A percentile compares a stretch with the other conserved stretches of the same genome.
These are phyloP conservation scores for Drosophila mulleri DNA, from an alignment of 2,888 invertebrate species.

Conservation along the genomic window DNA sequence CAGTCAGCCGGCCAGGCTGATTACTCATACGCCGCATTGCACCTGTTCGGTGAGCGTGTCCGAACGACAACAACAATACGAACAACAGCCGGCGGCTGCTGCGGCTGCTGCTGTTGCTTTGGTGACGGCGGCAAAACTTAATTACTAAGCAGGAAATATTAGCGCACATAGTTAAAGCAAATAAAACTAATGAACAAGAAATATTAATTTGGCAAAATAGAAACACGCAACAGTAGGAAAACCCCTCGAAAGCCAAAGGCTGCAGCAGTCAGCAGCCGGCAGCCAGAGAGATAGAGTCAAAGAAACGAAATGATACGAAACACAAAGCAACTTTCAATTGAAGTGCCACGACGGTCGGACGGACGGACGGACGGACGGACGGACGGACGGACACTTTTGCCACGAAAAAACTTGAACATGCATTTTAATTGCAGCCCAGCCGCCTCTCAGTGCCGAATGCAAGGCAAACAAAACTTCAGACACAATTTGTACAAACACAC, in stretches of 20 bases:
- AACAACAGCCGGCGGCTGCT: background rate
- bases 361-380: constrained; percentile 25
- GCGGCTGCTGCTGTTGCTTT: no score
- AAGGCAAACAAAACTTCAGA: constrained; percentile 69
- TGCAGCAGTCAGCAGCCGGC: background rate
- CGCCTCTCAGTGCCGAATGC: constrained; percentile 45
- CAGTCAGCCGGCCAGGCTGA: constrained; percentile 29
- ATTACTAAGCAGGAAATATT: constrained; percentile 77
- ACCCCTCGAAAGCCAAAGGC: constrained; percentile 1
- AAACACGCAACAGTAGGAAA: constrained; percentile 46
- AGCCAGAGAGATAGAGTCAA: background rate
- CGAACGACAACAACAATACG: constrained; percentile 6
- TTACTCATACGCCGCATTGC: constrained; percentile 73
- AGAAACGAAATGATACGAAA: constrained; percentile 12
- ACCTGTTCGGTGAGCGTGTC: constrained; percentile 48
- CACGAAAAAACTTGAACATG: constrained; percentile 73
- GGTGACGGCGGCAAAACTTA: constrained; percentile 48
- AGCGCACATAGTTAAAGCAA: constrained; percentile 63
- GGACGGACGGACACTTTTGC: constrained; percentile 57
- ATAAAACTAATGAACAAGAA: constrained; percentile 78
- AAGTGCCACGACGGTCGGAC: constrained; percentile 30
- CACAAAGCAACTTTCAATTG: constrained; percentile 56
- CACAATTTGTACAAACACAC: constrained; percentile 66
- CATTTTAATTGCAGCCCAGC: constrained; percentile 72
- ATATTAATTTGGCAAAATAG: constrained; percentile 70